Base-by-base conservation (phyloP, 2,888 invertebrate genomes). In the Galerucella pusilla region DNA sequence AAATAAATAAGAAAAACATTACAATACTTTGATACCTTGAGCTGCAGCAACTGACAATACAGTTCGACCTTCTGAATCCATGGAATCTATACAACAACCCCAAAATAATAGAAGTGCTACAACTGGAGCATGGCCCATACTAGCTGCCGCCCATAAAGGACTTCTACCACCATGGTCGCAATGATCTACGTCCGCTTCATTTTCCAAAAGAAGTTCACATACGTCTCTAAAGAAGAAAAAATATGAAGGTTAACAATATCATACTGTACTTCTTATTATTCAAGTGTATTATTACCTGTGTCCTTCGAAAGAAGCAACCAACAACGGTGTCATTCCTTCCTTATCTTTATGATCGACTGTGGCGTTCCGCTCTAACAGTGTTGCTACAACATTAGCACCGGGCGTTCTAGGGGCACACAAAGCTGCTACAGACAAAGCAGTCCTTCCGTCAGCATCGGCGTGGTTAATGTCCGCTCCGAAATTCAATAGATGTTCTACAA, bases 61-160 rank as follows among this genome's bases (percentile, higher is more conserved):
- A 0, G 97, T 98, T 54, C 98, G 90, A 0, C 98, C 98, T 87
- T 97, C 97, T 4, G 93, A 92, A 88, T 98, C 98, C 90, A 98
- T 97, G 83, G 93, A 94, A 88, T 98, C 98, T 70, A 97, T 96
- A 84, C 96, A 96, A 77, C 97, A 97, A 59, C 97, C 97, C 97
- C 97, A 97, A 89, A 97, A 97, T 78, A 98, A 90, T 79, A 98
- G 89, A 79, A 97, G 90, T 16, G 95, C 93, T 1, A 97, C 95
- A 1, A 97, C 94, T 14, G 93, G 90, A 35, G 96, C 94, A 87
- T 97, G 97, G 0, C 97, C 97, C 88, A 97, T 97, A 12, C 96
- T 95, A 9, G 97, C 97, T 0, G 97, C 97, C 10, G 97, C 97
- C 94, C 97, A 97, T 78, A 97, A 89, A 2, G 96, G 96, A 1